These are phyloP conservation scores for Pegea sp. DNA, from an alignment of 23 tunicate species.

Conservation along the genomic window DNA sequence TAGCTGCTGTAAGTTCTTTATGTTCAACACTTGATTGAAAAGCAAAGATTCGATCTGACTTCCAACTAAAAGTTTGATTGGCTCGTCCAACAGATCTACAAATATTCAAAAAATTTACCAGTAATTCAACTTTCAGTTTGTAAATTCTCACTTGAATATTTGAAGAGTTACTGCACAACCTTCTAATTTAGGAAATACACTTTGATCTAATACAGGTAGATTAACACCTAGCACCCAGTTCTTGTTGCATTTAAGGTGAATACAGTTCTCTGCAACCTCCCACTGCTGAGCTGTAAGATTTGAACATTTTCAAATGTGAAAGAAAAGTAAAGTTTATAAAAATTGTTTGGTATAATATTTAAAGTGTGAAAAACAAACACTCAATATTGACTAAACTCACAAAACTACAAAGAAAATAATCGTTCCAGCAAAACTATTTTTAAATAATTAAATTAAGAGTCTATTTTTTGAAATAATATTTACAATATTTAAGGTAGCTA, in stretches of 20 bases:
- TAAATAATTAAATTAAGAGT: no score
- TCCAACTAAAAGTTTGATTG: conserved; percentile 43
- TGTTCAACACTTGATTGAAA: conserved; percentile 24
- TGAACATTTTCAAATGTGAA: no score
- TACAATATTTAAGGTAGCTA: no score
- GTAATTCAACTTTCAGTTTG: neutral
- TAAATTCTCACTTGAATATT: conserved; percentile 15
- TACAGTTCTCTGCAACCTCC: conserved; percentile 35
- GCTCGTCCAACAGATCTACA: conserved; percentile 30
- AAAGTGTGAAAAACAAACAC: no score
- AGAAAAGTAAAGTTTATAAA: no score
- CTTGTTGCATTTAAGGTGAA: conserved; percentile 20
- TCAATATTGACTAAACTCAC: no score
- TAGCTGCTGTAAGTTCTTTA: conserved; percentile 72
- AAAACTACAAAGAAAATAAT: no score
- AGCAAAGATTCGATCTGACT: conserved; percentile 16
- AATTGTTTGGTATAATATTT: no score
- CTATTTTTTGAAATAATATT: no score
- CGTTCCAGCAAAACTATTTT: no score
- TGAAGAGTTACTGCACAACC: conserved; percentile 19
- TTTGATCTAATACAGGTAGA: conserved; percentile 23
- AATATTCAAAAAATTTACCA: neutral
- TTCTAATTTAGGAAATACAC: conserved; percentile 11
- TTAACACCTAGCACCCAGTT: conserved; percentile 20
- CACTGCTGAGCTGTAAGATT: conserved; percentile 66